Evolutionary conservation across 1,140 invertebrate genomes (phyloP).

Genomic region (Subanguina moxae): DNA sequence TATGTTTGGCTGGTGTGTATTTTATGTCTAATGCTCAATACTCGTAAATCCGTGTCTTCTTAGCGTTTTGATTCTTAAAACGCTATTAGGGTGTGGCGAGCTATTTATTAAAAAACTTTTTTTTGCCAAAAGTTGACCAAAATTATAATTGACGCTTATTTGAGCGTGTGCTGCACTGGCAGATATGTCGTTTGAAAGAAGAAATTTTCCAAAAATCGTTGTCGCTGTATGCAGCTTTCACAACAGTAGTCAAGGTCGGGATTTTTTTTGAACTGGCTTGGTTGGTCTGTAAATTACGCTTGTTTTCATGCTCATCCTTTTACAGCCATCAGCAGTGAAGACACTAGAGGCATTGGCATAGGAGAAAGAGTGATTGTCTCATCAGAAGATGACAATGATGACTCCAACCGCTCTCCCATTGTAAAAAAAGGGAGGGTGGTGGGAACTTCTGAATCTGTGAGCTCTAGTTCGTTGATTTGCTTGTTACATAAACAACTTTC

Average conservation of each 20-base stretch:
- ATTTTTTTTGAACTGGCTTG: background rate
- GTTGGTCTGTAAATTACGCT: no score
- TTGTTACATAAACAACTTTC: background rate
- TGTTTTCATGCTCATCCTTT: no score
- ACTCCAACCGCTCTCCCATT: background rate
- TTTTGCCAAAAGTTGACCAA: no score
- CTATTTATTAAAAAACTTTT: no score
- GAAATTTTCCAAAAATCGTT: constrained; percentile 17
- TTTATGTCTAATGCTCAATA: no score
- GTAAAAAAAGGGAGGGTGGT: constrained; percentile 14
- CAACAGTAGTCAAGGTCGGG: constrained; percentile 9
- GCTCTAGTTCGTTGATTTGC: background rate
- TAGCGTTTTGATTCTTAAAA: no score
- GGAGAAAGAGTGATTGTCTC: constrained; percentile 21
- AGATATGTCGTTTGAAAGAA: constrained; percentile 29
- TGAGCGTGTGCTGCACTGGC: constrained; percentile 26
- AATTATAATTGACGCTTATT: no score
- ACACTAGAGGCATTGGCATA: constrained; percentile 10
- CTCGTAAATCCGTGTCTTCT: no score
- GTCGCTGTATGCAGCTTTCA: constrained; percentile 30
- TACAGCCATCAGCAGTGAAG: background rate
- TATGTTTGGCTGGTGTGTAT: no score
- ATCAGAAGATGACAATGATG: constrained; percentile 10
- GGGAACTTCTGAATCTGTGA: constrained; percentile 22
- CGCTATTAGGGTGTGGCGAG: no score